These are phyloP conservation scores for Ochotona princeps DNA, from an alignment of 2,113 vertebrate species.

Conservation along the genomic window DNA sequence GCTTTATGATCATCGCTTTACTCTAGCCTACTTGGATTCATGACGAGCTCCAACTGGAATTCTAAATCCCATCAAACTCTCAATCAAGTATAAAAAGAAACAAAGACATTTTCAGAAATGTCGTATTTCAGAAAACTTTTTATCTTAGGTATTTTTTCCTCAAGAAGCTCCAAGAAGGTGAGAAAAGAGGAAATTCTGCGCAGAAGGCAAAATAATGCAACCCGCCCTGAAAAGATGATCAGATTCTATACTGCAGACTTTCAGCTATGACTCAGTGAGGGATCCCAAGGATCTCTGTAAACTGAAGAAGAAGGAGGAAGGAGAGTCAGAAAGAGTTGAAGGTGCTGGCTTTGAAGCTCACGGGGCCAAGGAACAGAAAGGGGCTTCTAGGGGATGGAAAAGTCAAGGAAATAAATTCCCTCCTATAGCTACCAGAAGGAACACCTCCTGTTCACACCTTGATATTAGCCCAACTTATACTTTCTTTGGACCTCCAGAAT, in stretches of 20 bases:
- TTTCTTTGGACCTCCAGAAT: background rate
- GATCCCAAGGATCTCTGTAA: background rate
- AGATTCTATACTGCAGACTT: background rate
- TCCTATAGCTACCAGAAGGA: background rate
- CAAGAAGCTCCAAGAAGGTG: background rate
- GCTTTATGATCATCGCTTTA: background rate
- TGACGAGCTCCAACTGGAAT: background rate
- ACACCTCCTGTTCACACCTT: background rate
- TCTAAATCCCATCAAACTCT: background rate
- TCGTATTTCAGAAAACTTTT: background rate
- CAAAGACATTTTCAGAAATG: slow-evolving; percentile 24
- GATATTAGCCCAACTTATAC: background rate
- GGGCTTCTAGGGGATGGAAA: background rate
- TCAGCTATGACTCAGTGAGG: background rate
- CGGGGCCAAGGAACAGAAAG: background rate
- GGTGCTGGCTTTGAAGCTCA: background rate
- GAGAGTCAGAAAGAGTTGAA: background rate
- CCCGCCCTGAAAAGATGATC: background rate
- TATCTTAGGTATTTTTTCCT: background rate
- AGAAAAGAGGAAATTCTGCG: background rate
- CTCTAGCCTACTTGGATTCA: background rate
- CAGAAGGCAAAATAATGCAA: background rate
- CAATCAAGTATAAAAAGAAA: background rate
- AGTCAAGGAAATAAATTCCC: background rate
- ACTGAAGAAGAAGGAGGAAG: background rate